Evolutionary conservation across 2,888 invertebrate species (phyloP), one percentile per base, ranked within the genome.

Genomic region (Eupithecia centaureata): DNA sequence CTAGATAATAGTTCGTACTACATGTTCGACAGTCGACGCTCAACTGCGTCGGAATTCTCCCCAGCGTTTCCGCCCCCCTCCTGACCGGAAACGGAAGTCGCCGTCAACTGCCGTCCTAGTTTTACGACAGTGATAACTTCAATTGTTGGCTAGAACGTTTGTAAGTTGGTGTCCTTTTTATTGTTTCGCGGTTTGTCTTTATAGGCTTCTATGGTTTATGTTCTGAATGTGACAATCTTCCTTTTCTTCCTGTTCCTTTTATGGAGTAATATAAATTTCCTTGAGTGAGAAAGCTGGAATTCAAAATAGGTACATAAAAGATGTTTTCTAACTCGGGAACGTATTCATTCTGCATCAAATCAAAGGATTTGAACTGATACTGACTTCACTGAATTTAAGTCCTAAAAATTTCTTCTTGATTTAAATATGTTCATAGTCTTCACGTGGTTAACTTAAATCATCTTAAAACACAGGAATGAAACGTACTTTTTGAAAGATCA

Each of bases 101-200:
- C 72, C 70, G 68, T 72, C 63, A 77, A 79, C 78, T 76, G 66
- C 65, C 74, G 83, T 63, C 78, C 82, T 77, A 83, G 76, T 83
- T 82, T 71, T 73, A 64, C 54, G 38, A 56, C 58, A 10, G 67
- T 68, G 75, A 76, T 78, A 77, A 76, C 65, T 77, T 73, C 68
- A 68, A 73, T 75, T 73, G 73, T 65, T 63, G 54, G 22, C 61
- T 28, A 28, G 54, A 60, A 70, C 63, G 61, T 67, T 69, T 74
- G 68, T 69, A 71, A 70, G 73, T 71, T 72, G 27, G 73, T 65
- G 65, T 71, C 62, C 64, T 68, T 68, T 74, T 73, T 70, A 73
- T 68, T 65, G 63, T 51, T 18, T 42, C 13, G 59, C 68, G 63
- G 59, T 68, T 52, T 28, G 63, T 67, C 30, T 64, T 59, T 68